Base-by-base conservation (phyloP, 2,797 vertebrate genomes). In the Phylloscopus collybita region DNA sequence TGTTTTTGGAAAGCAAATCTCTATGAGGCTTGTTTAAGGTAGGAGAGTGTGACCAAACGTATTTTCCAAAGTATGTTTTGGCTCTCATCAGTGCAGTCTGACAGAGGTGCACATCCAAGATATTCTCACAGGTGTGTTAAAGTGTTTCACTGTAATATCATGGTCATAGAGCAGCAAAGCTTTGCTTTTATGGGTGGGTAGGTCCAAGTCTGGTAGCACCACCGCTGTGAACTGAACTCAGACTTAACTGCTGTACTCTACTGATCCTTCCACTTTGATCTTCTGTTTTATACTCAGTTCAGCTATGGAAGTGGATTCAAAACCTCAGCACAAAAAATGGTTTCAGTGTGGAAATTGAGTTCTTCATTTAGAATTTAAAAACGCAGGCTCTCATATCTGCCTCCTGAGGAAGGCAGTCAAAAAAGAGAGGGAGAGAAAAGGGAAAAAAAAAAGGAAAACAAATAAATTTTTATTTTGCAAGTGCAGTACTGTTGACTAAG, bases 321-420 rank as follows among this genome's bases (percentile, higher is more conserved):
- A 92, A 75, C 27, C 88, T 83, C 50, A 80, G 69, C 42, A 15
- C 21, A 59, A 94, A n/a, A 80, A 88, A 72, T n/a, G 8, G n/a
- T 40, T 88, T 82, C 72, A 67, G 23, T 8, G 19, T 44, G 34
- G 44, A 91, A 91, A 88, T 0, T 5, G 44, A 80, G 29, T 64
- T 80, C 57, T 66, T 73, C 4, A 61, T 82, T 91, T 38, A 61
- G n/a, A 80, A 69, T 79, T 61, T 36, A 59, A 91, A 94, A 85
- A 83, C 36, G 13, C 14, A 75, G 29, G 10, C 19, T 78, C 18
- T 74, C 49, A 1, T 42, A 57, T 80, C 19, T 81, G 51, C 20
- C 23, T 85, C 9, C 27, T 74, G 38, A 14, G 36, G 8, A 25
- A 47, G 6, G 4, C 2, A 1, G 5, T 4, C 3, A 6, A 13